phyloP scores from a whole-genome alignment of 2,888 invertebrate species.

The Rosalia funebris region DNA sequence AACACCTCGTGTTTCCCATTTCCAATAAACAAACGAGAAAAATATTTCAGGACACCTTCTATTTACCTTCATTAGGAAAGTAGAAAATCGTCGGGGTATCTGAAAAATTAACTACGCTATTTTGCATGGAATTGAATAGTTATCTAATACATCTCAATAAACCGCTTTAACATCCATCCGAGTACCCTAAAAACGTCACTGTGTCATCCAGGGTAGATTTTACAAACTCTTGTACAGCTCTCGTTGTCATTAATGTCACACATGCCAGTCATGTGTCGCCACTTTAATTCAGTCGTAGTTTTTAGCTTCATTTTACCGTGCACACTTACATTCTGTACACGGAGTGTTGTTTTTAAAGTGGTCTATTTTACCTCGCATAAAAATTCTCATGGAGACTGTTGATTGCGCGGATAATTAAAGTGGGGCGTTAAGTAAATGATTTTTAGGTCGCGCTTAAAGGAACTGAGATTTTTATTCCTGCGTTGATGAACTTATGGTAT shows the following conservation, averaged over 20 bases:
- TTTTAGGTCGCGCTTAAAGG: neutral
- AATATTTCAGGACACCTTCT: no score
- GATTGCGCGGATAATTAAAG: conserved; percentile 7
- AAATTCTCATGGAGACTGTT: neutral
- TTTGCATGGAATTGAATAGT: no score
- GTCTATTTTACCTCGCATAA: conserved; percentile 2
- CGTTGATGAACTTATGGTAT: neutral
- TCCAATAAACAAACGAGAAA: no score
- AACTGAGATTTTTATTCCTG: neutral
- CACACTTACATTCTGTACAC: conserved; percentile 6
- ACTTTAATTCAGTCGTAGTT: conserved; percentile 32
- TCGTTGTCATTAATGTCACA: conserved; percentile 35
- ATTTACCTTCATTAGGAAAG: no score
- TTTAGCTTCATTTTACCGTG: conserved; percentile 14
- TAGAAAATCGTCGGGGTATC: no score
- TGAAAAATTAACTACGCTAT: no score
- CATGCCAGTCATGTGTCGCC: conserved; percentile 26
- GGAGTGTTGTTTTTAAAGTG: conserved; percentile 7
- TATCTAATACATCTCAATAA: no score
- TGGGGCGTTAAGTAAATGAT: neutral
- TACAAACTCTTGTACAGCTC: conserved; percentile 23
- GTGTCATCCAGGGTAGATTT: no score
- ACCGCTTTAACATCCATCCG: no score
- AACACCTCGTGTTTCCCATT: no score
- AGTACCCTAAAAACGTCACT: no score